Base-by-base conservation (phyloP, 2,888 invertebrate species). In the Notodonta dromedarius region DNA sequence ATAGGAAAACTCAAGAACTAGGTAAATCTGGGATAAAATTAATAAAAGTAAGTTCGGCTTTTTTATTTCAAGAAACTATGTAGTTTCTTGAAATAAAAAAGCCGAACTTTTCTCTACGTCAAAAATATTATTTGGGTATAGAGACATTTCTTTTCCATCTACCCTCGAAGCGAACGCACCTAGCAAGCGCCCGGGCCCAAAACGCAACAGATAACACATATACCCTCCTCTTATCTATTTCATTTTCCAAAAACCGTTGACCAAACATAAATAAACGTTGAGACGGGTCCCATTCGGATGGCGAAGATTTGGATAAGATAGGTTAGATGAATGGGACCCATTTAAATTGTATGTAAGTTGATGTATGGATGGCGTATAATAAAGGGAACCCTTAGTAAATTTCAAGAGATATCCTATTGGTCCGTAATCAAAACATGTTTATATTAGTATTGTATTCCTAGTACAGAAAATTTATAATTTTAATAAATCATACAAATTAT, bases 261-360 rank as follows among this genome's bases (percentile, higher is more conserved):
- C 86, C 88, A 85, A 82, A 88, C 89, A 90, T 90, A 91, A 91
- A 91, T 91, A 90, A 84, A 84, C 80, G 82, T 76, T 85, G 86
- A 89, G 85, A 85, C 77, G 89, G 88, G 89, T 86, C 63, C 50
- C 51, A 54, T 70, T 63, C 58, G 58, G 80, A 78, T 72, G 58
- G 62, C 39, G n/a, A 60, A 66, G 70, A 62, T 60, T 60, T 72
- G 72, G 80, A 79, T 80, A 72, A 58, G 71, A 57, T 59, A 57
- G 53, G 6, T 4, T 52, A 65, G 67, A 76, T 74, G 66, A 73
- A 69, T 67, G 63, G 67, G 62, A 57, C 60, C 63, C 56, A 56
- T 56, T 56, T 56, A 44, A 44, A 56, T 44, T 13, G 39, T 12
- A 39, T 40, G 42, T 53, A 35, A 53, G 16, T 53, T 11, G 13